Evolutionary conservation across 2,888 invertebrate species (phyloP), one percentile per base, ranked within the genome.

Genomic region (Geotrupes spiniger): DNA sequence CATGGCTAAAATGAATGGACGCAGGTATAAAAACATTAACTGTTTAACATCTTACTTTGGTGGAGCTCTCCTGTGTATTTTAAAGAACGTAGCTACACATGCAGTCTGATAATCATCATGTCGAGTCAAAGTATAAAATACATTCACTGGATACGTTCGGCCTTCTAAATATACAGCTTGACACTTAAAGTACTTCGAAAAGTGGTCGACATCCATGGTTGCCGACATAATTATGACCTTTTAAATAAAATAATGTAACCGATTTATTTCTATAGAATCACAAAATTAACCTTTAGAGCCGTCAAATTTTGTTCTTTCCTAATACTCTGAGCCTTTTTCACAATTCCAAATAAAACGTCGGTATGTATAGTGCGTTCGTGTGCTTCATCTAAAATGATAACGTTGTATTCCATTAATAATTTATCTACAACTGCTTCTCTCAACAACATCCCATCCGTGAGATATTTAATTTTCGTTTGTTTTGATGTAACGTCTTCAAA

Each of bases 341-440:
- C 89, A 62, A 97, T 88, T 0, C 95, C 95, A 75, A 97, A 91
- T 1, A 97, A 76, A 0, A 97, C 84, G 76, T 97, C 97, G 2
- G 94, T 96, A 63, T 91, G 90, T 0, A 97, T 84, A 1, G 96
- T 95, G 33, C 97, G 79, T 71, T 97, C 97, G 70, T 97, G 97
- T 25, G 93, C 96, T 73, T 97, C 97, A 71, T 97, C 97, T 56
- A 97, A 73, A 63, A 97, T 85, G 12, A 96, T 79, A 9, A 91
- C 78, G 16, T 85, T 83, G 69, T 97, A 97, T 55, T 85, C 82
- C 51, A 80, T 80, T 2, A 93, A 70, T 28, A 86, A 70, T 5
- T 84, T 83, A 71, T 92, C 90, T 37, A 77, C 74, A 65, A 96
- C 87, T 0, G 95, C 92, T 75, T 97, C 96, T 45, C 96, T 78